Base-by-base conservation (phyloP, 2,113 vertebrate species). In the Ciconia stormi region DNA sequence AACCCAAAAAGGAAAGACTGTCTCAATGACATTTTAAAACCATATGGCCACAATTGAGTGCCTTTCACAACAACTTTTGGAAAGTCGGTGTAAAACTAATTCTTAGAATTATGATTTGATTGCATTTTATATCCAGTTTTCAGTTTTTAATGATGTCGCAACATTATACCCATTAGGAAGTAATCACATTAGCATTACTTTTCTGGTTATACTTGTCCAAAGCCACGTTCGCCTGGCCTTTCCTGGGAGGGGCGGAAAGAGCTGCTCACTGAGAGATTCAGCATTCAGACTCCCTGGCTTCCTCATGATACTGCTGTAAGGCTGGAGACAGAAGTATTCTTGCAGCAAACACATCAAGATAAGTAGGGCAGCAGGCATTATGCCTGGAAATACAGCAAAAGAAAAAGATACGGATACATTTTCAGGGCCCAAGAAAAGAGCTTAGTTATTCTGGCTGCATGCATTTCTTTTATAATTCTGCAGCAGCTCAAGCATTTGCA, bases 1-100 rank as follows among this genome's bases (percentile, higher is more conserved):
- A 87, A 7, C n/a, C 42, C 32, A 15, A 26, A 69, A 72, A 77
- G 22, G 16, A 61, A 25, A 18, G 21, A 4, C 16, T 63, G 20
- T 23, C 40, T 46, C n/a, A 10, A 1, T 21, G 40, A 18, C 52
- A 36, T 30, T 72, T 85, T 47, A 34, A 82, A 89, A 55, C 21
- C 9, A 7, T 8, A 1, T 0, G 19, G 32, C 52, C 52, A 42
- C 32, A 66, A 16, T 0, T 27, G n/a, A 4, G 0, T 38, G 55
- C 69, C 38, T 71, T 89, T 71, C 72, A 44, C 50, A 87, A 30
- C 49, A 73, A 55, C 59, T 89, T 78, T 6, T 30, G 55, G 20
- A 10, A 49, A 67, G 81, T 13, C 30, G 47, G 23, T 22, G 9
- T 79, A 52, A 62, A 87, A 65, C 17, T 69, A 47, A 44, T 47